A percentile compares a stretch with the other conserved stretches of the same genome.
phyloP scores from a whole-genome alignment of 2,113 vertebrate species.

The Phasianus colchicus region DNA sequence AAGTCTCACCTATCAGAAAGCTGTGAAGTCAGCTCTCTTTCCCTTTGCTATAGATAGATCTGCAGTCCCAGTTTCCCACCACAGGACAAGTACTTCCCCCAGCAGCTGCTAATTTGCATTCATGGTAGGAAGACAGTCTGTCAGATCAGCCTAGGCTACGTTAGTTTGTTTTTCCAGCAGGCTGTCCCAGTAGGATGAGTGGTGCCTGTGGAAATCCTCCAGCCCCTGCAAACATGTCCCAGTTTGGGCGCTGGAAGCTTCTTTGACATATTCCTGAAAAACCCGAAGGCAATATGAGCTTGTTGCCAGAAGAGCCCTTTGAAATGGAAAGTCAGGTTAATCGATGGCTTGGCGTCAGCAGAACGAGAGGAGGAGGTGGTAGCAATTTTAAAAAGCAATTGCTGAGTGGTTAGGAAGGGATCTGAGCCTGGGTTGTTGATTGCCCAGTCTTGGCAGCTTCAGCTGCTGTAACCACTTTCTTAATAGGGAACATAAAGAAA shows the following conservation, averaged over 20 bases:
- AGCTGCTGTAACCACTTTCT: neutral
- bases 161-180: neutral
- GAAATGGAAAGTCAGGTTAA: neutral
- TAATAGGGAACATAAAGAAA: conserved; percentile 9
- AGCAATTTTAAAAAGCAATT: neutral
- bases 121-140: neutral
- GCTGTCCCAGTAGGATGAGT: neutral
- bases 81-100: neutral
- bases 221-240: neutral
- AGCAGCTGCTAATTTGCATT: neutral
- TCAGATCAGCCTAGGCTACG: neutral
- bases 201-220: neutral
- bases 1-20: neutral
- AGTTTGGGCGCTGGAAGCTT: neutral
- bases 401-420: neutral
- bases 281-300: neutral
- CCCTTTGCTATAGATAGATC: neutral
- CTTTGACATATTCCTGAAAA: neutral
- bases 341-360: accelerated
- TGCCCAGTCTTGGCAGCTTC: neutral
- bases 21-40: neutral
- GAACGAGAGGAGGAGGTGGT: neutral
- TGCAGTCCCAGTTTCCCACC: neutral
- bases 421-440: neutral
- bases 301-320: neutral